Base-by-base conservation (phyloP, 2,113 vertebrate genomes). In the Pampusana beccarii region DNA sequence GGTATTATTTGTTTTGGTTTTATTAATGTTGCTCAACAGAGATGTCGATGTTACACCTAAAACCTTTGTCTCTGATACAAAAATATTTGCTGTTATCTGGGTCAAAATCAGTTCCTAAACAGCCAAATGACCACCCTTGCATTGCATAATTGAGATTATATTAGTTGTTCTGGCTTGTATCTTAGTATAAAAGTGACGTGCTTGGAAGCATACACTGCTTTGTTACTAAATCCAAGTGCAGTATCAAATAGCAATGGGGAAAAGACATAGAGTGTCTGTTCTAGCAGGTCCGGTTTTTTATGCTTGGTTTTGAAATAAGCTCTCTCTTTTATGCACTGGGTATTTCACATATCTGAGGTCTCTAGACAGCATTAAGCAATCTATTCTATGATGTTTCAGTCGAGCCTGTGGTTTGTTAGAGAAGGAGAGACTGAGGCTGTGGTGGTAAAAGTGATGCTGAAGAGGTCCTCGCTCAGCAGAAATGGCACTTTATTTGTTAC, bases 321-420 rank as follows among this genome's bases (percentile, higher is more conserved):
- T 42, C 17, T 71, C 40, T 66, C 42, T 65, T 56, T 70, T 50
- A 54, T n/a, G 28, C 58, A 34, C 34, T 72, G 53, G 26, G 38
- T 72, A 67, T 33, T 75, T 96, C 82, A 66, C 64, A 31, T 83
- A 80, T 56, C 79, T 95, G 80, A 89, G 78, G 73, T 81, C 61
- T 92, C 89, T 69, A 88, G 84, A 73, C 83, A 72, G 58, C 78
- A 58, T 89, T 85, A 54, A 90, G 70, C 66, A 92, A 77, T 93
- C 94, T 79, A 65, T 28, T 75, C 38, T 60, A 8, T 69, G 69
- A 81, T 1, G 0, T 79, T 92, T 87, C 89, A 87, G 2, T 69
- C 62, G 70, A 89, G 77, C 15, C 48, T 81, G 61, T 65, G 77
- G 44, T 74, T 91, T 87, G 38, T 34, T 91, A 60, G 48, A 89